Evolutionary conservation across 2,888 invertebrate species (phyloP), one percentile per base, ranked within the genome.

Genomic region (Exocentrus adspersus): DNA sequence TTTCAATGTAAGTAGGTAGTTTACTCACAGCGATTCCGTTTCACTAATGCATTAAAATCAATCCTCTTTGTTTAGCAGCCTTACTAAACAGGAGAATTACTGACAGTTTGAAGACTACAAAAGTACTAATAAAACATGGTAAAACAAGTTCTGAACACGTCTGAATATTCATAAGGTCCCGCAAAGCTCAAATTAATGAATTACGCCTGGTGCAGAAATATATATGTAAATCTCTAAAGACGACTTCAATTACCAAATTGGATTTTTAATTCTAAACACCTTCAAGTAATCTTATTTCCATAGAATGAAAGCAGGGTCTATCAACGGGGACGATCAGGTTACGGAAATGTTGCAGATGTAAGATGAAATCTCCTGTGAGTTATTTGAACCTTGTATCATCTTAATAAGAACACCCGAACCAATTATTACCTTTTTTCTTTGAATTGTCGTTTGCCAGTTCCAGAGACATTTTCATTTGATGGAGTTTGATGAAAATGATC

Each of bases 171-270:
- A 54, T 28, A 3, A 54, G 24, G 16, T 28, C 28, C 28, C 28
- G 17, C 42, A 54, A 12, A 54, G 43, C 21, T 37, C 19, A 21
- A 43, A 10, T 16, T 43, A 54, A 54, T 41, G 54, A 43, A 14
- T 43, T 42, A 54, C 21, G 16, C 24, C 28, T 17, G 28, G 21
- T 16, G 16, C 43, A 43, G 43, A 43, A 42, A 54, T 43, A 43
- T 19, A 43, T 20, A 43, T 54, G 43, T 17, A 54, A 54, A 54
- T 43, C 43, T 54, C 14, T 14, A n/a, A 53, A n/a, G 24, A 28
- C 20, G 41, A 42, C 42, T 54, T 43, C 54, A 43, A 42, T 43
- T 42, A 54, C 43, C 30, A 54, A 54, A 54, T 54, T 43, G 54
- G 54, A 24, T 43, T 43, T 43, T 54, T 54, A 43, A 54, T 28